These are phyloP conservation scores for Myotis planiceps DNA, from an alignment of 2,797 vertebrate species.

Conservation along the genomic window DNA sequence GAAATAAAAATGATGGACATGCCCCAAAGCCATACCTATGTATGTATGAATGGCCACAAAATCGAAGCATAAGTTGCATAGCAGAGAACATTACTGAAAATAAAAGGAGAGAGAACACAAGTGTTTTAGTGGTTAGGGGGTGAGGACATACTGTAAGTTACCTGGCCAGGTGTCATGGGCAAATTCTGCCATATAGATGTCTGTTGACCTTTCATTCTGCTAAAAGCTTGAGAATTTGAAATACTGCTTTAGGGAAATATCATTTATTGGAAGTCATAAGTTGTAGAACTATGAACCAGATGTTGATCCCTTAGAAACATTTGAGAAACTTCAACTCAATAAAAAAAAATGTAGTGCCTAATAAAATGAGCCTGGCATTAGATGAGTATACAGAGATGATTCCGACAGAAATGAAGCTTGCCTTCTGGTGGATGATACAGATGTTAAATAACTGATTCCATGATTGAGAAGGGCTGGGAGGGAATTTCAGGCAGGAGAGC, in stretches of 20 bases:
- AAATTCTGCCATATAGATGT: not conserved
- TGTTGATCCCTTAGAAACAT: not conserved
- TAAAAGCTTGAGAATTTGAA: conserved; percentile 28
- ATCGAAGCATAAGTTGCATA: not conserved
- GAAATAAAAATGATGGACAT: not conserved
- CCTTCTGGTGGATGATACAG: not conserved
- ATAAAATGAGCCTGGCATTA: not conserved
- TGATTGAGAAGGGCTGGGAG: not conserved
- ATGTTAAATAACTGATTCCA: not conserved
- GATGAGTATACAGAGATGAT: not conserved
- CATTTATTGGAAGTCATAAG: conserved; percentile 37
- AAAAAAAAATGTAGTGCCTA: conserved; percentile 12
- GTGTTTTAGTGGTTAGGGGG: not conserved
- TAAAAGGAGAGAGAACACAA: not conserved
- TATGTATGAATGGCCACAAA: not conserved
- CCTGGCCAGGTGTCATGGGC: not conserved
- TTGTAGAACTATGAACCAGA: not conserved
- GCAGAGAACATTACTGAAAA: not conserved
- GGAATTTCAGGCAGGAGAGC: not conserved
- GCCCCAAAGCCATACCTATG: not conserved
- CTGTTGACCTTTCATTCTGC: conserved; percentile 23
- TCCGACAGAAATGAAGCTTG: not conserved
- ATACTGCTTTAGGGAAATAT: not conserved
- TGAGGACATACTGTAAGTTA: not conserved
- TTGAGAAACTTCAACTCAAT: conserved; percentile 39